Evolutionary conservation across 2,888 invertebrate species (phyloP).

Genomic region (Netelia melanura): DNA sequence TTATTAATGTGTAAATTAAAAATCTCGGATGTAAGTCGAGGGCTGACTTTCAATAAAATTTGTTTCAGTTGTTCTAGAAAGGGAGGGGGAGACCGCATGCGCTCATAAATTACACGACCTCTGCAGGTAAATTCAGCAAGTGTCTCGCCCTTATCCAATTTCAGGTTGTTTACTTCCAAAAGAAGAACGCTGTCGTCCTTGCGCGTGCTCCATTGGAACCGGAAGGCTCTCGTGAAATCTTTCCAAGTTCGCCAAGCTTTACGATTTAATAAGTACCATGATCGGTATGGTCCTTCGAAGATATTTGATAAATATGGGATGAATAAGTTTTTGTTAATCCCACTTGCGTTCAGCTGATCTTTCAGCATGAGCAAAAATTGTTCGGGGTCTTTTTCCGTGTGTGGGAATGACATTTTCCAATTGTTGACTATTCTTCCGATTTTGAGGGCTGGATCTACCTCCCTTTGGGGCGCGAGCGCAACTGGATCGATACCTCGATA

Average conservation of each 20-base stretch:
- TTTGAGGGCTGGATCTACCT: slow-evolving; percentile 4
- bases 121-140: slow-evolving; percentile 58
- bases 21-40: slow-evolving; percentile 45
- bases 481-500: neutral
- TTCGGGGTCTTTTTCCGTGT: slow-evolving; percentile 32
- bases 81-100: slow-evolving; percentile 44
- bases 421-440: slow-evolving; percentile 33
- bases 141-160: slow-evolving; percentile 41
- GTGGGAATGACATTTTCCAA: slow-evolving; percentile 46
- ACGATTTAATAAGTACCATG: slow-evolving; percentile 54
- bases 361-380: slow-evolving; percentile 28
- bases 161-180: slow-evolving; percentile 43
- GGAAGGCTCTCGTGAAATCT: slow-evolving; percentile 52
- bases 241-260: slow-evolving; percentile 39
- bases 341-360: slow-evolving; percentile 29
- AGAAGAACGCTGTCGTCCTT: slow-evolving; percentile 47
- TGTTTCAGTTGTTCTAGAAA: slow-evolving; percentile 52
- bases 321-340: slow-evolving; percentile 39
- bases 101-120: slow-evolving; percentile 50
- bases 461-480: neutral
- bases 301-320: slow-evolving; percentile 38
- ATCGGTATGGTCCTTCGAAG: slow-evolving; percentile 57
- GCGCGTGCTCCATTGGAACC: slow-evolving; percentile 48
- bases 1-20: slow-evolving; percentile 34
- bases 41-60: slow-evolving; percentile 55